Percentiles rank a stretch among this genome's conserved stretches.
Evolutionary conservation across 2,113 vertebrate genomes (phyloP).

Genomic region (Engraulis encrasicolus): DNA sequence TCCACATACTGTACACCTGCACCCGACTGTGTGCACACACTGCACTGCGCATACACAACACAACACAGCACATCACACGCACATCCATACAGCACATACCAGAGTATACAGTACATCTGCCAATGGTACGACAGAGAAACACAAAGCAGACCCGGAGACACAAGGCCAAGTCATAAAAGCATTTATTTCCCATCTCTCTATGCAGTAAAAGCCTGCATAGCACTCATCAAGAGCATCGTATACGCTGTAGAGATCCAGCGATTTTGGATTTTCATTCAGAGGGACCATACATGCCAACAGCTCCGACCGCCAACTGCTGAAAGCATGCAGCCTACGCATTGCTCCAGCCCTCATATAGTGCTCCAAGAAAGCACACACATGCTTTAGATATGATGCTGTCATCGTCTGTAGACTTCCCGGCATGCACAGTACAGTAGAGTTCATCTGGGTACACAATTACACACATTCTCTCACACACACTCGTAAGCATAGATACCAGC

Average conservation of each 20-base stretch:
- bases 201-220: constrained; percentile 12
- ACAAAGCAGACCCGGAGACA: constrained; percentile 23
- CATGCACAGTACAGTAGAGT: not conserved
- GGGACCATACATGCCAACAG: not conserved
- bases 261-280: constrained; percentile 3
- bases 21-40: too few relatives aligned
- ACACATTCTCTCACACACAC: not conserved
- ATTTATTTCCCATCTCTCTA: not conserved
- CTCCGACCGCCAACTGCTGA: not conserved
- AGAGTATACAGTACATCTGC: not conserved
- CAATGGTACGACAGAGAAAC: not conserved
- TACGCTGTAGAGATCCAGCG: too few relatives aligned
- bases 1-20: not conserved
- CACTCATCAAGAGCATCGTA: not conserved
- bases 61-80: not conserved
- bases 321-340: not conserved
- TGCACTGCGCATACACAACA: not conserved
- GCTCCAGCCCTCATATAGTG: too few relatives aligned
- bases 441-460: not conserved
- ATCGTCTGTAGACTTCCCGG: not conserved
- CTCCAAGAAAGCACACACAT: not conserved
- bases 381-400: not conserved
- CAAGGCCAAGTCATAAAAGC: constrained; percentile 9
- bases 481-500: too few relatives aligned
- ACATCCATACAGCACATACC: constrained; percentile 15